Conservation (phyloP, 2,113 vertebrate genomes). For the Speoplatyrhinus poulsoni region DNA sequence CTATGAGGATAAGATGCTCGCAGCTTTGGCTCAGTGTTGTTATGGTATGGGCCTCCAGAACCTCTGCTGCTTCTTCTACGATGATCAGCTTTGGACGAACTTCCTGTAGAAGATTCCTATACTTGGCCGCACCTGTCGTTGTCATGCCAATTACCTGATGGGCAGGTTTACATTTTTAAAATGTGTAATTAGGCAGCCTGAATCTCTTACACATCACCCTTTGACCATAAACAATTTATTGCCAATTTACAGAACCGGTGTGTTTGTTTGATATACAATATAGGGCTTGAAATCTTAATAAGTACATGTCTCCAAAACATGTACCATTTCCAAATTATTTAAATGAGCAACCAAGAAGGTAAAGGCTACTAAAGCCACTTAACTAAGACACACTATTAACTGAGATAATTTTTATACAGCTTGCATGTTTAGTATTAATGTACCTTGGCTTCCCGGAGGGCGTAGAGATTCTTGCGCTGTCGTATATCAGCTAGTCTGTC, state of each 20-base stretch:
- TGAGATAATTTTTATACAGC: neutral
- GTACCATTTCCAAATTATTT: too few relatives aligned
- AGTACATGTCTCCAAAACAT: too few relatives aligned
- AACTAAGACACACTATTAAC: neutral
- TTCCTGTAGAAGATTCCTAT: conserved; percentile 82
- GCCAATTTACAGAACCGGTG: too few relatives aligned
- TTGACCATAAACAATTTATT: too few relatives aligned
- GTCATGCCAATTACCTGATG: conserved; percentile 90
- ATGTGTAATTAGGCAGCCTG: too few relatives aligned
- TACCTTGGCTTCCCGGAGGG: conserved; percentile 79
- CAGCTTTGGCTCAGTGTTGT: conserved; percentile 87
- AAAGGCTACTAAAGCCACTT: neutral
- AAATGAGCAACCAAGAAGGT: too few relatives aligned
- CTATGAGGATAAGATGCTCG: conserved; percentile 95
- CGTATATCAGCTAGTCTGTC: conserved; percentile 83
- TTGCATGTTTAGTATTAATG: neutral
- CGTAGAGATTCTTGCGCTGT: conserved; percentile 77
- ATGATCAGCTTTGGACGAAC: conserved; percentile 84
- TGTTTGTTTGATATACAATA: too few relatives aligned
- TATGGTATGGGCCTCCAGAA: conserved; percentile 93
- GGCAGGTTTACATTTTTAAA: neutral
- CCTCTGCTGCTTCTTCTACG: conserved; percentile 94
- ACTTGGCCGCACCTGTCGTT: conserved; percentile 95
- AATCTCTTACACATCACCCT: too few relatives aligned
- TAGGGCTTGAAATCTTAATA: too few relatives aligned